A percentile compares a stretch with the other conserved stretches of the same genome.
These are phyloP conservation scores for Dioctria rufipes DNA, from an alignment of 2,888 invertebrate genomes.

Conservation along the genomic window DNA sequence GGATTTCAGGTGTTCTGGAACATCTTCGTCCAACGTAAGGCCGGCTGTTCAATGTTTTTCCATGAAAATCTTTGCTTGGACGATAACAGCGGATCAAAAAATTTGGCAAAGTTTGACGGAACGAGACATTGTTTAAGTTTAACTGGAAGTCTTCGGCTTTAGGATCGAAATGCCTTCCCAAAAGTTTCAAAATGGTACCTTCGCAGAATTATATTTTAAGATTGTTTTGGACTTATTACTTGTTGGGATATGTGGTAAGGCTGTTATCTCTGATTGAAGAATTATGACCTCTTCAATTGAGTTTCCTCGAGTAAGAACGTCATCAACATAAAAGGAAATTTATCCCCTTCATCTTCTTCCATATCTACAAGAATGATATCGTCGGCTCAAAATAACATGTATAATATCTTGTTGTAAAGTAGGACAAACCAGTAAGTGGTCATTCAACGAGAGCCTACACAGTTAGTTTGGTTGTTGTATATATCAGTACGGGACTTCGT, in stretches of 20 bases:
- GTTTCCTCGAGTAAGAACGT: conserved; percentile 50
- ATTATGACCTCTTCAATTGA: background rate
- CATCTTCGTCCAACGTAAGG: conserved; percentile 15
- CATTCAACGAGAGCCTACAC: conserved; percentile 36
- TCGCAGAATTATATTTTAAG: background rate
- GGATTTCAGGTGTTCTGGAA: background rate
- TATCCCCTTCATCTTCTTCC: conserved; percentile 56
- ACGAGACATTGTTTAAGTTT: background rate
- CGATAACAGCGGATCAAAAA: conserved; percentile 39
- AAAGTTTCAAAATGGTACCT: conserved; percentile 27
- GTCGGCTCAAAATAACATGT: conserved; percentile 4
- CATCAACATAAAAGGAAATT: conserved; percentile 39
- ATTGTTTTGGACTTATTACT: background rate
- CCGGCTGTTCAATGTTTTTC: background rate
- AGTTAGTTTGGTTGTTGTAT: conserved; percentile 22
- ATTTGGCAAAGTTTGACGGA: background rate
- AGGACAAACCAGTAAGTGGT: no score
- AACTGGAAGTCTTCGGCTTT: conserved; percentile 2
- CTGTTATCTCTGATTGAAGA: conserved; percentile 13
- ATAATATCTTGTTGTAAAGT: conserved; percentile 37
- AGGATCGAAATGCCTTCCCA: conserved; percentile 34
- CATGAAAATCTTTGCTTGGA: conserved; percentile 24
- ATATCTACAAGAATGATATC: conserved; percentile 46
- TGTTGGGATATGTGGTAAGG: conserved; percentile 19
- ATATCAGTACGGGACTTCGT: conserved; percentile 2